Base-by-base conservation (phyloP, 1,140 invertebrate genomes). In the Portunus trituberculatus region DNA sequence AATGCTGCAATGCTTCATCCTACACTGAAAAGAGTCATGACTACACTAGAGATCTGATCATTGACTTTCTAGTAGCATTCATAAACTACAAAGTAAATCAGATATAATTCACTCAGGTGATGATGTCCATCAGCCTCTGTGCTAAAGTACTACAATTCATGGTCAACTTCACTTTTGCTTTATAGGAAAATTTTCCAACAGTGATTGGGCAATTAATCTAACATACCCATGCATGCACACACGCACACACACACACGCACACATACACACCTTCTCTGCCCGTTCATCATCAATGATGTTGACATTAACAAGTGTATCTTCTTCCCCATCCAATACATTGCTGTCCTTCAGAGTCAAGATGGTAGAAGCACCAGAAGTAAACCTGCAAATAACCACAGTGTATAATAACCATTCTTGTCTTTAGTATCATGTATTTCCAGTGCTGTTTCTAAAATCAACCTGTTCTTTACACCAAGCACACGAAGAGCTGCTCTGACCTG, bases 281-380 rank as follows among this genome's bases (percentile, higher is more conserved):
- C 98, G 97, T 97, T 99, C 99, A 96, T 99, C 98, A 97, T 99
- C 99, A 0, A 99, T 96, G 97, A 99, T 98, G 97, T 99, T 99
- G 2, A 99, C 99, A 97, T 99, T 99, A 32, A 99, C 98, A 32
- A 99, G 97, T 25, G 99, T 98, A 97, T 99, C 99, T 4, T 98
- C 97, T 93, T 97, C 98, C 90, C 99, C 98, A 96, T 99, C 98
- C 46, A 99, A 97, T 39, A 99, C 98, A 96, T 98, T 98, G 97
- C 98, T 98, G 97, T 99, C 99, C 97, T 99, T 98, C 29, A 99
- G 97, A 0, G 99, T 99, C 95, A 99, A 97, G 96, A 99, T 98
- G 4, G 99, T 98, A 93, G 98, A 98, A 96, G 97, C 97, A 32
- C 99, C 99, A 97, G 99, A 99, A 16, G 97, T 97, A 97, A 99